These are phyloP conservation scores for Chaunax sp. DNA, from an alignment of 2,797 vertebrate genomes.

Conservation along the genomic window DNA sequence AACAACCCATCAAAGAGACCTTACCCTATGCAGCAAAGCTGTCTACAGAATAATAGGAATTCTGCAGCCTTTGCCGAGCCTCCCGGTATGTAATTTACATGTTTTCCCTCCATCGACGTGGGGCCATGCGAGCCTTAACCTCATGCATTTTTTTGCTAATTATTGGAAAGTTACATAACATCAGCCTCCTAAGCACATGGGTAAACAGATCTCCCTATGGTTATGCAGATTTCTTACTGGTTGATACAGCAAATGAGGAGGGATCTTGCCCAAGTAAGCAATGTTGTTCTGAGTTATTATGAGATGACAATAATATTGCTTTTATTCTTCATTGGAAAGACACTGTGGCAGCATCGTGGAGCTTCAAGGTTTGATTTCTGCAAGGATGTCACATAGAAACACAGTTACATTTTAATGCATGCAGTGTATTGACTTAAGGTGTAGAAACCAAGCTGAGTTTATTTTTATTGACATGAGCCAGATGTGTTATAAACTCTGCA, in stretches of 20 bases:
- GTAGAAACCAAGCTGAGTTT: neutral
- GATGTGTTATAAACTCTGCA: neutral
- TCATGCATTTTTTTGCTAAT: conserved; percentile 45
- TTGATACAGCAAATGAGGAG: conserved; percentile 23
- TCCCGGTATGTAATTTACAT: conserved; percentile 48
- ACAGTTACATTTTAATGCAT: neutral
- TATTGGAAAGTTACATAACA: conserved; percentile 33
- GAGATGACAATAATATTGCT: conserved; percentile 2
- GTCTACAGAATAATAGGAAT: conserved; percentile 56
- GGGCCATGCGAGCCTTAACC: conserved; percentile 15
- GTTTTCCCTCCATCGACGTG: conserved; percentile 3
- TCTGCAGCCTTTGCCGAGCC: conserved; percentile 57
- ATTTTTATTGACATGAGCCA: neutral
- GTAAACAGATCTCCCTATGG: conserved; percentile 42
- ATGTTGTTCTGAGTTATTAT: neutral
- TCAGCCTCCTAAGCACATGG: conserved; percentile 33
- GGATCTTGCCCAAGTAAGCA: too few relatives aligned
- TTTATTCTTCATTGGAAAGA: conserved; percentile 1
- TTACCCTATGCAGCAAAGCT: conserved; percentile 35
- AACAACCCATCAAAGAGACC: conserved; percentile 53
- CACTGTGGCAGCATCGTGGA: neutral
- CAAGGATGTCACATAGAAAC: conserved; percentile 9
- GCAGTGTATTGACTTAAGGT: neutral
- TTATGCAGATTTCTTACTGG: conserved; percentile 32
- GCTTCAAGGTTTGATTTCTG: conserved; percentile 13